Base-by-base conservation (phyloP, 2,113 vertebrate species). In the Xenopus laevis region DNA sequence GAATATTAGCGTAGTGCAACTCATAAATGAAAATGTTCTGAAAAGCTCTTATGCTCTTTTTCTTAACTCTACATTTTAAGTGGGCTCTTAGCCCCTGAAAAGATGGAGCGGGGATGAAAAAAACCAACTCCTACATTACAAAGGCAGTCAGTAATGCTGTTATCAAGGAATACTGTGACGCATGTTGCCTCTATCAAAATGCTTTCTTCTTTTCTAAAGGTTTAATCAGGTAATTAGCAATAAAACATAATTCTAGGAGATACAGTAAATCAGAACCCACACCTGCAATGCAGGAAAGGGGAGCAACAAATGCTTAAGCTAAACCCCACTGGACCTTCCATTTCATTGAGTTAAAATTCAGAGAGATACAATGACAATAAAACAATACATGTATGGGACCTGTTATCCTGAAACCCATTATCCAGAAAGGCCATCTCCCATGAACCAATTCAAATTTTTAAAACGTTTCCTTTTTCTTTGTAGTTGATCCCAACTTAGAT, bases 31-130 rank as follows among this genome's bases (percentile, higher is more conserved):
- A 83, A 82, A 82, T 72, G 13, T 62, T 65, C 18, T 47, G 68
- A 71, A 79, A 76, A 78, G 18, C 44, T 18, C 52, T 71, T 78
- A 64, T 17, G 0, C 5, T 64, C 63, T 74, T 68, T 70, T 78
- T 85, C 46, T 79, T 11, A 46, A 60, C 10, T 64, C 30, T 66
- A 5, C 74, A 64, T 74, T 79, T 82, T 81, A 85, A 84, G 45
- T 20, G 52, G 17, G 46, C 11, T 4, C 59, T 80, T 78, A 63
- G 50, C 33, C 21, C 82, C 46, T 81, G 63, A 76, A 84, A 78
- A 67, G 0, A 73, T 33, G 4, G 17, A 82, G 52, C 33, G 1
- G 33, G 30, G 57, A 78, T 52, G 46, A 81, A 82, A 71, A 68
- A 71, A 68, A 52, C n/a, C 16, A 55, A 12, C 20, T 12, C 20